Base-by-base conservation (phyloP, 1,140 invertebrate species). In the Maconellicoccus hirsutus region DNA sequence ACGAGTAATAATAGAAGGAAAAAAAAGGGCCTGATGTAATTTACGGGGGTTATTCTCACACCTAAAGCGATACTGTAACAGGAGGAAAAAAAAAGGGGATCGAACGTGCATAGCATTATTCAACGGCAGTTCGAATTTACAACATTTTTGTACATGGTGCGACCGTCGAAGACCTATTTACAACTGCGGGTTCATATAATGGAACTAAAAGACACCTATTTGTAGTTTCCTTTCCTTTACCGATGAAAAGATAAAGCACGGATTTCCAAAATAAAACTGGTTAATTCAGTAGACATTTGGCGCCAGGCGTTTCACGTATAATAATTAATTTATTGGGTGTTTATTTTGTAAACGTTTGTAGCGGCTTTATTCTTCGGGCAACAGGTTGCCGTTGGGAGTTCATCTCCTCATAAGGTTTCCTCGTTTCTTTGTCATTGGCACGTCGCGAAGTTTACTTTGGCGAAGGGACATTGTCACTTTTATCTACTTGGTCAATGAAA, bases 201-300 rank as follows among this genome's bases (percentile, higher is more conserved):
- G 61, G 25, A 66, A 12, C 61, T 66, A 66, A 66, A 66, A 66
- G 61, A 66, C 61, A 66, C 61, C 61, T 66, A 66, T 66, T 66
- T 25, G n/a, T n/a, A n/a, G n/a, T n/a, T n/a, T n/a, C 8, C 25
- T 26, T 25, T 25, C n/a, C n/a, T 52, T 52, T 52, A 16, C 42
- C 10, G 61, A 66, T 66, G 61, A 66, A 26, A 10, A 66, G 61
- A 66, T 66, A 66, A 66, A 2, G 25, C 61, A 66, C 61, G 22
- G 25, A 66, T 52, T 52, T 52, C 61, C 21, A 66, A 10, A 66
- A 66, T 66, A 26, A 66, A 66, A 66, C 25, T 66, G 25, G 61
- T 66, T 23, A 26, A 23, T 23, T 4, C 25, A 14, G 61, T 25
- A 66, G 61, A 66, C 61, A 14, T 26, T 66, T 25, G 61, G 61